Conservation (phyloP, 1,140 invertebrate species). For the Ectropis grisescens region DNA sequence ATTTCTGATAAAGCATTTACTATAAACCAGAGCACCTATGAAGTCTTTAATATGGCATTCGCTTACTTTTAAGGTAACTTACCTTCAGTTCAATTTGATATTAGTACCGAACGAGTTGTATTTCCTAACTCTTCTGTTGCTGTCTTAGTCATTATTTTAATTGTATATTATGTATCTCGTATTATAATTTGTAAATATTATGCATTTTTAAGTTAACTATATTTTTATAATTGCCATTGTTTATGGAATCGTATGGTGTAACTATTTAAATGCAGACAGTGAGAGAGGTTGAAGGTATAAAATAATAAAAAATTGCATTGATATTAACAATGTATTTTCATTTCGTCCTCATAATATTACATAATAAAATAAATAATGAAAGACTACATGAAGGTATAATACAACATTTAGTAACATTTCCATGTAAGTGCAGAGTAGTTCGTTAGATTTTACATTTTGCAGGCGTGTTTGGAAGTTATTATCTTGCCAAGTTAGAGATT, state of each 20-base stretch:
- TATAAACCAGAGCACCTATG: constrained; percentile 17
- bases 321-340: constrained; percentile 41
- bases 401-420: no score
- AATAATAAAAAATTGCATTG: constrained; percentile 66
- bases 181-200: constrained; percentile 64
- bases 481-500: no score
- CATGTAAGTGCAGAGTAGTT: no score
- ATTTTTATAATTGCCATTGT: constrained; percentile 62
- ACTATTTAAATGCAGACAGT: constrained; percentile 50
- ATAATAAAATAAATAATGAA: constrained; percentile 26
- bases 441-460: no score
- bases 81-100: constrained; percentile 15
- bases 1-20: no score
- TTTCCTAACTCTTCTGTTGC: constrained; percentile 21
- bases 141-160: constrained; percentile 65
- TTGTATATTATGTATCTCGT: constrained; percentile 63
- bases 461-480: no score
- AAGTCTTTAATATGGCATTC: constrained; percentile 14
- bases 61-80: no score
- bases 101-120: constrained; percentile 3
- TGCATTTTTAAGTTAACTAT: constrained; percentile 60
- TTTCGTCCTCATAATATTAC: constrained; percentile 17
- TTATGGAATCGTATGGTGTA: constrained; percentile 55
- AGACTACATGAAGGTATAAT: constrained; percentile 24
- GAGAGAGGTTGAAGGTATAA: constrained; percentile 53